Conservation (phyloP, 2,113 vertebrate species). For the Amblyornis subalaris region DNA sequence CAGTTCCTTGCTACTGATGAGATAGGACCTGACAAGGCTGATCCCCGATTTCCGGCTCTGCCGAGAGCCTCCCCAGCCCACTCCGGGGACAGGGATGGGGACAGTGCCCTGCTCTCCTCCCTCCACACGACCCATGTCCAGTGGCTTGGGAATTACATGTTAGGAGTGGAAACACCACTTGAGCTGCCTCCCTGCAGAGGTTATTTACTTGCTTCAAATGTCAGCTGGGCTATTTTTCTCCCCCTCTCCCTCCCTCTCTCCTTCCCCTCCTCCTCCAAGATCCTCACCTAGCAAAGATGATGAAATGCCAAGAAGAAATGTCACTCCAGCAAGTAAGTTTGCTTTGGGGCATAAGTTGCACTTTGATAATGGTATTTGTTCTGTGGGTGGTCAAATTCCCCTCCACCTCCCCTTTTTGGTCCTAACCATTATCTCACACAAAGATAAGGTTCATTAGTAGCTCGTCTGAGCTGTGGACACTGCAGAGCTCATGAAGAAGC, state of each 20-base stretch:
- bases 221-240: neutral
- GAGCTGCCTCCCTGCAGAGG: neutral
- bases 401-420: conserved; percentile 37
- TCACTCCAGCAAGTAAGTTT: conserved; percentile 18
- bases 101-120: neutral
- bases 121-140: neutral
- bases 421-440: conserved; percentile 50
- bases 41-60: conserved; percentile 11
- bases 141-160: neutral
- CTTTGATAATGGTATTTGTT: conserved; percentile 62
- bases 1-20: neutral
- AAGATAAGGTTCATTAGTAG: conserved; percentile 66
- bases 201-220: conserved; percentile 28
- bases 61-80: neutral
- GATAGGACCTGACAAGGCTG: conserved; percentile 13
- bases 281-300: conserved; percentile 36
- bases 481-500: conserved; percentile 14
- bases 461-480: conserved; percentile 41
- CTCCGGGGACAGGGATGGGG: neutral
- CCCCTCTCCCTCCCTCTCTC: neutral
- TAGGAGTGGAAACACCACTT: neutral
- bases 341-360: conserved; percentile 48
- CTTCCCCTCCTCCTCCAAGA: conserved; percentile 9
- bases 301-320: conserved; percentile 53
- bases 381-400: conserved; percentile 67